A percentile compares a stretch with the other conserved stretches of the same genome.
Evolutionary conservation across 2,113 vertebrate genomes (phyloP).

Genomic region (Piprites chloris): DNA sequence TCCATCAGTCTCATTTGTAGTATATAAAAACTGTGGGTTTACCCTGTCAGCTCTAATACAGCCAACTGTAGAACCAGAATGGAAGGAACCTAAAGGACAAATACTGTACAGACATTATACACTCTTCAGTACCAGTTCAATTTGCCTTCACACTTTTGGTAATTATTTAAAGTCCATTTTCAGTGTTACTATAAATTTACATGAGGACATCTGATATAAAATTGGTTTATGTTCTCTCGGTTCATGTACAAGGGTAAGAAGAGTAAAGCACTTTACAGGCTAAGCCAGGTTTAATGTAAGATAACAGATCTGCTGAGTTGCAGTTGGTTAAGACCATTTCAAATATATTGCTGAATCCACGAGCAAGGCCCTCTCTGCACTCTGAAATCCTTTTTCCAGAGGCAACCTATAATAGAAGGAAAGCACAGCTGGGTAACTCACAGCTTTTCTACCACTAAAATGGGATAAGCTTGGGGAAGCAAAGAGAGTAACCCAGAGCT

Average conservation of each 20-base stretch:
- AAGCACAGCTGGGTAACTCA: not conserved
- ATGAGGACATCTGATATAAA: not conserved
- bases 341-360: not conserved
- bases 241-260: not conserved
- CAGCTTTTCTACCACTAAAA: not conserved
- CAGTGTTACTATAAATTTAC: not conserved
- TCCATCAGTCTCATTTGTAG: not conserved
- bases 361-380: not conserved
- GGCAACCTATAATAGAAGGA: not conserved
- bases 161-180: not conserved
- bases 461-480: not conserved
- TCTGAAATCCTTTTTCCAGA: not conserved
- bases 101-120: not conserved
- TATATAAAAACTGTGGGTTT: not conserved
- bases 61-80: not conserved
- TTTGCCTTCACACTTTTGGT: not conserved
- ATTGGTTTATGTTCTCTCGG: not conserved
- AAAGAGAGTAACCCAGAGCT: not conserved
- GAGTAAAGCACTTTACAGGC: not conserved
- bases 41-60: not conserved
- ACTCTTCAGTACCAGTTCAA: not conserved
- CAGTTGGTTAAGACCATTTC: not conserved
- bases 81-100: not conserved
- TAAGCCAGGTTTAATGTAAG: not conserved
- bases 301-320: not conserved